Conservation (phyloP, 2,797 vertebrate species). For the Sebastes alutus region DNA sequence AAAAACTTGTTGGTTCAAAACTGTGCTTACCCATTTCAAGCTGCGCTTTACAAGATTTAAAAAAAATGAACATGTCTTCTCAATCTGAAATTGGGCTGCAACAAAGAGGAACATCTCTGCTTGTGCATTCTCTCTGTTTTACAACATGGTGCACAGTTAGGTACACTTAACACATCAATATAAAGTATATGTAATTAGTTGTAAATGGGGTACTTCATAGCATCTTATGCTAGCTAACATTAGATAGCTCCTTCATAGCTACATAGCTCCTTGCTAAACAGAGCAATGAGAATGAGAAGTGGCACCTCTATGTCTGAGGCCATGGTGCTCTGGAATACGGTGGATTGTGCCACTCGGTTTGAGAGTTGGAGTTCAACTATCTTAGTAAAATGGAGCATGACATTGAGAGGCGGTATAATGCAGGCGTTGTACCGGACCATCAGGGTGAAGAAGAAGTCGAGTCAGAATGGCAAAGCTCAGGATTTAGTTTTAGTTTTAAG, state of each 20-base stretch:
- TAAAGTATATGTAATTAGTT: background rate
- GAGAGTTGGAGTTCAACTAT: background rate
- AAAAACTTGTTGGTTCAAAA: background rate
- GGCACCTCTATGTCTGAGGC: background rate
- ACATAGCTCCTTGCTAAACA: background rate
- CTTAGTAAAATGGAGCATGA: too few relatives aligned
- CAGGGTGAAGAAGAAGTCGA: too few relatives aligned
- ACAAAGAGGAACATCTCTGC: background rate
- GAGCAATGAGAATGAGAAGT: background rate
- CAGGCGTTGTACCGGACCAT: background rate
- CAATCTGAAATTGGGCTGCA: background rate
- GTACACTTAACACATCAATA: background rate
- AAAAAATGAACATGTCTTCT: background rate
- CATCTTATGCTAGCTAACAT: background rate
- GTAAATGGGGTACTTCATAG: background rate
- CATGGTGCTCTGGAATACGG: background rate
- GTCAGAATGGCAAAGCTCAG: too few relatives aligned
- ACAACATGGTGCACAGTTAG: background rate
- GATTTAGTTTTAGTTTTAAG: too few relatives aligned
- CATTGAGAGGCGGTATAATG: background rate
- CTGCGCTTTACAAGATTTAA: background rate
- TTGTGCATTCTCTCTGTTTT: too few relatives aligned
- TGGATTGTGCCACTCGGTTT: background rate
- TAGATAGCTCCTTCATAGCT: background rate
- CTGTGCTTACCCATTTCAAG: background rate